These are phyloP conservation scores for Tauraco hartlaubi DNA, from an alignment of 2,797 vertebrate genomes.

Conservation along the genomic window DNA sequence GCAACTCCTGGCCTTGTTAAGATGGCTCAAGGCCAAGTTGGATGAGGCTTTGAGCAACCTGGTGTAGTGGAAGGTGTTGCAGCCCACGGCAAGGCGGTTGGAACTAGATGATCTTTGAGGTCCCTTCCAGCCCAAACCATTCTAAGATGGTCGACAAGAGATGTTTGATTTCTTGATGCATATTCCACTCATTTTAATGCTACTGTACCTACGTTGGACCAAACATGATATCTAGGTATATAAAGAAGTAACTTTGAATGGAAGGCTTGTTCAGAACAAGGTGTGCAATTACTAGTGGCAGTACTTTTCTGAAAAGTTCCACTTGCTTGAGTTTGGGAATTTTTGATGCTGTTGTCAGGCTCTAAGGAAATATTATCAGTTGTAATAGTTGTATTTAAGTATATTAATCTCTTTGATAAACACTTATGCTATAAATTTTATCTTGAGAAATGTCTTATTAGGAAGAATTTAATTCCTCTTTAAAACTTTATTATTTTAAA, in stretches of 20 bases:
- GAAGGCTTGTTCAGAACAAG: not conserved
- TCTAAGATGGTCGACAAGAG: not conserved
- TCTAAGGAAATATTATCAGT: not conserved
- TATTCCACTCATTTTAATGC: not conserved
- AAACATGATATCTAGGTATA: not conserved
- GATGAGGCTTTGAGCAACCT: no score
- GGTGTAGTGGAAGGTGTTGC: no score
- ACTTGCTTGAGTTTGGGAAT: not conserved
- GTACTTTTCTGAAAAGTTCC: not conserved
- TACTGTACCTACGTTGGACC: fast-evolving
- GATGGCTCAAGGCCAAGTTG: no score
- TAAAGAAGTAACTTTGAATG: not conserved
- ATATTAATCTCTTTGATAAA: not conserved
- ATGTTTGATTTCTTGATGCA: not conserved
- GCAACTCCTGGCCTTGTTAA: not conserved
- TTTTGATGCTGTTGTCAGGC: not conserved
- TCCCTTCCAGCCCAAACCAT: no score
- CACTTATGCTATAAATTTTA: not conserved
- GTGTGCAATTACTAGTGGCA: not conserved
- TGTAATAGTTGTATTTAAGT: not conserved
- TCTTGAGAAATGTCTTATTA: not conserved
- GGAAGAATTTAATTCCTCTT: not conserved
- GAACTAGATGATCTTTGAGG: no score
- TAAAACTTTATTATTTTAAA: not conserved
- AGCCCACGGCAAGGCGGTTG: no score